Base-by-base conservation (phyloP, 2,888 invertebrate genomes). In the Platycheirus rosarum region DNA sequence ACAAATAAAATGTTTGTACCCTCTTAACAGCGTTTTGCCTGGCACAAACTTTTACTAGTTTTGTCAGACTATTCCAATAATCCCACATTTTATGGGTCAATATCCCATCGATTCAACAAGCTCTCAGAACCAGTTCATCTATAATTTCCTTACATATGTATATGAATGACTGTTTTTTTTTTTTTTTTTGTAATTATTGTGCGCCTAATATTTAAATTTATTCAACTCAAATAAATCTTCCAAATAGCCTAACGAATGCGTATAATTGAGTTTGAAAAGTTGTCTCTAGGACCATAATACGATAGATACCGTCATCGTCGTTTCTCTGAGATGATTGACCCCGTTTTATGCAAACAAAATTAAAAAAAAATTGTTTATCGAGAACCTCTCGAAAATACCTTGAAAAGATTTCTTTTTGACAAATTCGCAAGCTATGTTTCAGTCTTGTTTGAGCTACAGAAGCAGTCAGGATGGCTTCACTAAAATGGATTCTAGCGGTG, bases 381-480 rank as follows among this genome's bases (percentile, higher is more conserved):
- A n/a, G n/a, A n/a, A n/a, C n/a, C n/a, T n/a, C n/a, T 49, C 23
- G n/a, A 3, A 13, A n/a, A n/a, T n/a, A 13, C 8, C 5, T 57
- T 14, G 14, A 1, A 44, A 32, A 57, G 60, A 60, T 60, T 60
- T 60, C 60, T 1, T 60, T 29, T n/a, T 13, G 18, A 14, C 42
- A 11, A 60, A 29, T n/a, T n/a, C 13, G 26, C 11, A 13, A 60
- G 44, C 29, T 23, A 26, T 16, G 18, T 44, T 60, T 44, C 29
- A 60, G 60, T 60, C n/a, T 60, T 60, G n/a, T 16, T 60, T 5
- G 8, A 60, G 16, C 60, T 44, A 37, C 42, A 3, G n/a, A 60
- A 44, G 16, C 29, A 44, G 29, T 44, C 26, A 18, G 29, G 2
- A 60, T 60, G 60, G 60, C 44, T 44, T 60, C 44, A n/a, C 3